Base-by-base conservation (phyloP, 2,797 vertebrate genomes). In the Crocodylus rhombifer region DNA sequence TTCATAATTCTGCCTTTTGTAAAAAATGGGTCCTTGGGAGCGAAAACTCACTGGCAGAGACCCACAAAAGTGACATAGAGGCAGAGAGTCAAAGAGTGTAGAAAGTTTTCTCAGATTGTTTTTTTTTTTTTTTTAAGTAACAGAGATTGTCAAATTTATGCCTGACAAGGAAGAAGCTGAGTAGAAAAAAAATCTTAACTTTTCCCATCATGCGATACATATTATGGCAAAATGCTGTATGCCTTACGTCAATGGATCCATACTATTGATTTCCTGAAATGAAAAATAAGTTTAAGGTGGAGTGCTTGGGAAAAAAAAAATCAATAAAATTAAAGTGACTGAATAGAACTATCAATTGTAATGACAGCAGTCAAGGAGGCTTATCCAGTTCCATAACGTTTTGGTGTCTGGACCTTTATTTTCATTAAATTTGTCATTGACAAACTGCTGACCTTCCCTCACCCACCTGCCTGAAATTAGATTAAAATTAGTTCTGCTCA, bases 221-320 rank as follows among this genome's bases (percentile, higher is more conserved):
- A 91, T 69, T 80, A 85, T 95, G 95, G 93, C 94, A 94, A 93
- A 93, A 86, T 82, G n/a, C 77, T 89, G 82, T 63, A 10, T 96
- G 95, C 91, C 85, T 95, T 80, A 84, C 95, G 94, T 96, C 95
- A 95, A 96, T 96, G 93, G 90, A 96, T 97, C 96, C 89, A 96
- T 94, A 94, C 67, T 87, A 97, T 97, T 89, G 97, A 97, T 97
- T 95, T 82, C 90, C 82, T 87, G 89, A 95, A 94, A 95, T 94
- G 96, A 97, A 97, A 97, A 96, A 97, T 97, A 96, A 96, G 94
- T 97, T 97, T 95, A 96, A 96, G 95, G 91, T 92, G 85, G 92
- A 96, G 88, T 93, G 81, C 93, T 82, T 92, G 63, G 64, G 42
- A 30, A 88, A 88, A 93, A 93, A 90, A 83, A 95, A 93, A 95